Evolutionary conservation across 2,888 invertebrate species (phyloP), one percentile per base, ranked within the genome.

Genomic region (Rhagophthalmus giganteus): DNA sequence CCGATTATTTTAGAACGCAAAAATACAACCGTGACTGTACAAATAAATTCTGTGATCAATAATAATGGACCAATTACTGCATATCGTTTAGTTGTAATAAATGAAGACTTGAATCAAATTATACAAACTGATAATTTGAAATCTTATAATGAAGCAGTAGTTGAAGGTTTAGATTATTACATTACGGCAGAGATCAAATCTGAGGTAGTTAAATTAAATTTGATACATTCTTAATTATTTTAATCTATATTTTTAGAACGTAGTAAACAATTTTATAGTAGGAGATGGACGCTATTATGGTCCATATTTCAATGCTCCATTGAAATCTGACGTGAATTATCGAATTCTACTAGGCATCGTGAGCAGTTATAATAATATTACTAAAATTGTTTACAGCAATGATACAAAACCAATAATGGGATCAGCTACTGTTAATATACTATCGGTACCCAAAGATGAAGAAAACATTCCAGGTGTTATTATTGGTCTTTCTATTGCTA

Each of bases 131-230:
- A 81, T 24, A 79, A 78, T 39, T 77, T 86, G 9, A 81, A 80
- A n/a, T 81, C 85, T 65, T 86, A 84, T 73, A 74, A 83, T 46
- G 80, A 81, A 62, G 86, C 94, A 0, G 75, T 76, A 39, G 79
- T 81, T 28, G 82, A 86, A 53, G 87, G 85, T 0, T 71, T 85
- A 2, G 83, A 85, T 1, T 93, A 90, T 70, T 94, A 94, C 67
- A 85, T 94, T 16, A 81, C 91, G 3, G 94, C 90, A 0, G 88
- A 91, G 71, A 74, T 94, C 51, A 80, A 83, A 42, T 84, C 86
- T 12, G 79, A 83, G 58, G 81, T 77, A 74, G 57, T 31, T 42
- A 11, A 12, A 33, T 16, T 11, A 27, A 28, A 11, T 31, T 37
- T 13, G 31, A 5, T 28, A 35, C 8, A 32, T 33, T 30, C 10